Evolutionary conservation across 2,113 vertebrate genomes (phyloP).

Genomic region (Mesembrinibis cayennensis): DNA sequence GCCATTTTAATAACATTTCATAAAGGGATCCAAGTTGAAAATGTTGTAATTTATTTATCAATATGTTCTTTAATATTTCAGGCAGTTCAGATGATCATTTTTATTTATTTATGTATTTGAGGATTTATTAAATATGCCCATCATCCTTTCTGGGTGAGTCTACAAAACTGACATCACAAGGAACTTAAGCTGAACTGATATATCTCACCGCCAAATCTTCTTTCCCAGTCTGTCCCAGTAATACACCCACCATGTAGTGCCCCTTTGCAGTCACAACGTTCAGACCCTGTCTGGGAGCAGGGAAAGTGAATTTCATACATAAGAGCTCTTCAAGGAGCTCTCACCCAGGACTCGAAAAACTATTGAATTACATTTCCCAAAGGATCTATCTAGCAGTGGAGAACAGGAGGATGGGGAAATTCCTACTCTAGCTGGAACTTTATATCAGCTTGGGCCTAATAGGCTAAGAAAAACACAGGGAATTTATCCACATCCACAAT

Average conservation of each 20-base stretch:
- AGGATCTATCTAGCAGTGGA: background rate
- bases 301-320: background rate
- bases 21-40: background rate
- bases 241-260: background rate
- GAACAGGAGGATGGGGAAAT: background rate
- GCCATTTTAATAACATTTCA: constrained; percentile 25
- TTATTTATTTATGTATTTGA: constrained; percentile 41
- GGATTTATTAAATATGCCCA: constrained; percentile 15
- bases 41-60: constrained; percentile 25
- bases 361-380: background rate
- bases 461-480: background rate
- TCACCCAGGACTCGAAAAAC: background rate
- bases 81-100: background rate
- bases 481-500: background rate
- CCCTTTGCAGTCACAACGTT: background rate
- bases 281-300: background rate
- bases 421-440: background rate
- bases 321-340: background rate
- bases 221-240: background rate
- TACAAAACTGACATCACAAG: background rate
- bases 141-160: background rate
- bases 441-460: background rate
- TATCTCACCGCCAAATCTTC: background rate
- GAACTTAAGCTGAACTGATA: background rate
- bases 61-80: constrained; percentile 38